Evolutionary conservation across 2,888 invertebrate species (phyloP).

Genomic region (Trachelus stipa): DNA sequence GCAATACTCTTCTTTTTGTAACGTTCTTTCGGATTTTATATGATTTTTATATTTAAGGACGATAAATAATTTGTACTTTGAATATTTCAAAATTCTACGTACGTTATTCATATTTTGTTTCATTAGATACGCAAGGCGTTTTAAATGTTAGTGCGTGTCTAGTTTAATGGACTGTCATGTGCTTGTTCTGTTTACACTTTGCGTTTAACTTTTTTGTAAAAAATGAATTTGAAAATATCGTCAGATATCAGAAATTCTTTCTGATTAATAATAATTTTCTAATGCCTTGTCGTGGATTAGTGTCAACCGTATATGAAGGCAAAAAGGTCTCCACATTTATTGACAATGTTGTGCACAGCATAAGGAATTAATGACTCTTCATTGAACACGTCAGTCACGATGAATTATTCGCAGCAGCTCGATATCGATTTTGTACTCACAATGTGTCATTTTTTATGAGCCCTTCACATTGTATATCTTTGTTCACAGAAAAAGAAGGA

Average conservation of each 20-base stretch:
- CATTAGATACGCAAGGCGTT: neutral
- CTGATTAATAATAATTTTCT: neutral
- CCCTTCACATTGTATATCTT: constrained; percentile 13
- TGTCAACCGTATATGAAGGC: neutral
- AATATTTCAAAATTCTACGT: neutral
- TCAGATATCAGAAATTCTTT: neutral
- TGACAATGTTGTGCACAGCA: neutral
- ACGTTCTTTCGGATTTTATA: constrained; percentile 7
- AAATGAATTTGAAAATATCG: neutral
- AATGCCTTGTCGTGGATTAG: neutral
- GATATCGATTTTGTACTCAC: neutral
- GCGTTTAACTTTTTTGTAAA: neutral
- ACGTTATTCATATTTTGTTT: neutral
- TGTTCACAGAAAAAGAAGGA: constrained; percentile 91
- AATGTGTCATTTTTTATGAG: neutral
- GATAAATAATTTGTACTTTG: neutral
- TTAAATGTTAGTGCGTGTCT: neutral
- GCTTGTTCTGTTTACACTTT: neutral
- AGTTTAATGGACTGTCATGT: neutral
- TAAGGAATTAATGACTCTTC: neutral
- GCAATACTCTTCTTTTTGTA: neutral
- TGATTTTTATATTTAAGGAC: constrained; percentile 9
- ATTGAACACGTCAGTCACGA: neutral
- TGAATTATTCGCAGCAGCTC: neutral
- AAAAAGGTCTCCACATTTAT: neutral